These are phyloP conservation scores for Erebia palarica DNA, from an alignment of 2,888 invertebrate species.

Conservation along the genomic window DNA sequence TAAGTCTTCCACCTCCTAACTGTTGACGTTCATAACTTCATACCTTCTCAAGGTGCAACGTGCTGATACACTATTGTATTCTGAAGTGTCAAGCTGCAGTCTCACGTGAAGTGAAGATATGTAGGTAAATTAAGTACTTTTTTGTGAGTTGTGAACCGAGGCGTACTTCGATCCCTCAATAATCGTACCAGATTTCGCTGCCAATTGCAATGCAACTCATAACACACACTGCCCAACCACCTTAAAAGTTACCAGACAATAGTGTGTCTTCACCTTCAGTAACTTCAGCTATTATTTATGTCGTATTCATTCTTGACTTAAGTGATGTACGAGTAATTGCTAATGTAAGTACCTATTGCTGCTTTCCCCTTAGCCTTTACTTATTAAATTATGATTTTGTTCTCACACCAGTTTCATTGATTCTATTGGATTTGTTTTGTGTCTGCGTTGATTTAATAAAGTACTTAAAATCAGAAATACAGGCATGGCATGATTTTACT, in stretches of 20 bases:
- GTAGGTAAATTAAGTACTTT: too few relatives aligned
- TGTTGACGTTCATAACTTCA: constrained; percentile 9
- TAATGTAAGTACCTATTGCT: constrained; percentile 30
- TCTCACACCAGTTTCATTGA: constrained; percentile 45
- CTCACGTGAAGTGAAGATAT: too few relatives aligned
- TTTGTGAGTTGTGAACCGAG: not conserved
- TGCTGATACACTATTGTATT: not conserved
- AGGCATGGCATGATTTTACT: constrained; percentile 35
- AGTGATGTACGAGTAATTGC: constrained; percentile 27
- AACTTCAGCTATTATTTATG: constrained; percentile 7
- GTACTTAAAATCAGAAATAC: constrained; percentile 45
- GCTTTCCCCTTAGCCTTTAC: constrained; percentile 34
- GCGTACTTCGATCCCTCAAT: not conserved
- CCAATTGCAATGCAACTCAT: not conserved
- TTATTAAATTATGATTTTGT: constrained; percentile 35
- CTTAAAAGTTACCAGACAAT: not conserved
- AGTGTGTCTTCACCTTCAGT: not conserved
- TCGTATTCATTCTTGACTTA: constrained; percentile 29
- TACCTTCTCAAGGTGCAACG: not conserved
- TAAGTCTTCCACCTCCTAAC: constrained; percentile 34
- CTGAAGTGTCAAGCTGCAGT: not conserved
- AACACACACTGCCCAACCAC: not conserved
- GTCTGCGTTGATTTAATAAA: constrained; percentile 51
- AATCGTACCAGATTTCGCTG: not conserved
- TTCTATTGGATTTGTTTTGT: constrained; percentile 47